Conservation (phyloP, 2,888 invertebrate species). For the Sphaeridia pumilis region DNA sequence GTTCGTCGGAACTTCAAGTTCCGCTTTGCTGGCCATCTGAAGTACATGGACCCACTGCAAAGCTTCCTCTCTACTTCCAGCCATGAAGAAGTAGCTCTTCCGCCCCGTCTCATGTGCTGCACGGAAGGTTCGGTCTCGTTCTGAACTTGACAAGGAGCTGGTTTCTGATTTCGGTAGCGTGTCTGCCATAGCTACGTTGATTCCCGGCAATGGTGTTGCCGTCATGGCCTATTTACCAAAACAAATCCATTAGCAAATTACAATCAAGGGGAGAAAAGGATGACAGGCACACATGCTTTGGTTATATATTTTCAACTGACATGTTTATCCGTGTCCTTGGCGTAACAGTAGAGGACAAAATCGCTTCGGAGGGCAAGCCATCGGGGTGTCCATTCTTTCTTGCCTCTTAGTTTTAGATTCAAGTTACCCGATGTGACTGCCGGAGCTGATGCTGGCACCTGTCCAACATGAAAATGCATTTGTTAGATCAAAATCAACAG, state of each 20-base stretch:
- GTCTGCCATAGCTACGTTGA: constrained; percentile 42
- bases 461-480: constrained; percentile 28
- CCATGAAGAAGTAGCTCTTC: constrained; percentile 30
- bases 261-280: too few species aligned
- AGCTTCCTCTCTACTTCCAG: constrained; percentile 24
- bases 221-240: constrained; percentile 45
- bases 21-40: constrained; percentile 31
- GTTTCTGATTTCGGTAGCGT: constrained; percentile 31
- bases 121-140: constrained; percentile 31
- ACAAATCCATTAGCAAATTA: constrained; percentile 1
- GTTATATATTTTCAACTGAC: constrained; percentile 20
- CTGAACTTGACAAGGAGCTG: constrained; percentile 19
- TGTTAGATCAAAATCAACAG: too few species aligned
- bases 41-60: constrained; percentile 28
- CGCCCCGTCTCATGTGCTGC: constrained; percentile 32
- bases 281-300: too few species aligned
- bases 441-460: constrained; percentile 46
- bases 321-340: constrained; percentile 28
- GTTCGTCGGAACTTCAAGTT: constrained; percentile 20
- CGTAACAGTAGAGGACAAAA: constrained; percentile 46
- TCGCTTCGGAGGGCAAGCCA: constrained; percentile 48
- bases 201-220: constrained; percentile 51
- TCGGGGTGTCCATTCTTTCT: constrained; percentile 45
- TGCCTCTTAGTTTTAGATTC: constrained; percentile 41
- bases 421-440: constrained; percentile 46